phyloP scores from a whole-genome alignment of 2,888 invertebrate genomes.

The Anoncus sp. region DNA sequence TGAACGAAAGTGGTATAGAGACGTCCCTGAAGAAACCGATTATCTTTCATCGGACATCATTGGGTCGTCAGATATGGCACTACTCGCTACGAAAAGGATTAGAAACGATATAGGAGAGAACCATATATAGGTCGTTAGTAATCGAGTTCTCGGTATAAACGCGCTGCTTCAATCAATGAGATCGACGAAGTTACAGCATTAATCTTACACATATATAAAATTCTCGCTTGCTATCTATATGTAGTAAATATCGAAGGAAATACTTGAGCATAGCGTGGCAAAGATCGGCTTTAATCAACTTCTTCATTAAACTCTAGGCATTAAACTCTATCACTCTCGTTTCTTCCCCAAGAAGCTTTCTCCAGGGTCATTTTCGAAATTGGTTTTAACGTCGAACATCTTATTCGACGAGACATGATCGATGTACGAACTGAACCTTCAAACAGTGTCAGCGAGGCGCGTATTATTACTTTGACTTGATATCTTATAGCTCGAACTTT shows the following conservation, averaged over 20 bases:
- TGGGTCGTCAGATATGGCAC: background rate
- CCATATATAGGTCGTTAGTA: background rate
- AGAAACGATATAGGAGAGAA: constrained; percentile 10
- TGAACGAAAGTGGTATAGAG: constrained; percentile 15
- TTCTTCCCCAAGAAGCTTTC: constrained; percentile 14
- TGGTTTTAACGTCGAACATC: constrained; percentile 48
- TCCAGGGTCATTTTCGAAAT: constrained; percentile 55
- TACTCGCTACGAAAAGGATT: constrained; percentile 2
- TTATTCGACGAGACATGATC: constrained; percentile 59
- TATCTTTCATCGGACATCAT: constrained; percentile 20
- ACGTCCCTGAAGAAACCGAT: constrained; percentile 16
- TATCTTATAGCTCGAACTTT: constrained; percentile 12
- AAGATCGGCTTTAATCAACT: constrained; percentile 56
- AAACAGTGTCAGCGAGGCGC: constrained; percentile 12
- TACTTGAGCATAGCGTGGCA: background rate
- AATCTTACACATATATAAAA: constrained; percentile 23
- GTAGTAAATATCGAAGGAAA: constrained; percentile 21
- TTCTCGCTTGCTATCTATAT: background rate
- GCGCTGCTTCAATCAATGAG: constrained; percentile 23
- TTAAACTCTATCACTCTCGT: constrained; percentile 10
- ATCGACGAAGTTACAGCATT: background rate
- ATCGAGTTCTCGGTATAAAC: constrained; percentile 19
- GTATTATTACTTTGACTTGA: constrained; percentile 23
- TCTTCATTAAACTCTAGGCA: constrained; percentile 52
- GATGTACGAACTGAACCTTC: constrained; percentile 41